Evolutionary conservation across 2,888 invertebrate genomes (phyloP), one percentile per base, ranked within the genome.

Genomic region (Xylophagus ater): DNA sequence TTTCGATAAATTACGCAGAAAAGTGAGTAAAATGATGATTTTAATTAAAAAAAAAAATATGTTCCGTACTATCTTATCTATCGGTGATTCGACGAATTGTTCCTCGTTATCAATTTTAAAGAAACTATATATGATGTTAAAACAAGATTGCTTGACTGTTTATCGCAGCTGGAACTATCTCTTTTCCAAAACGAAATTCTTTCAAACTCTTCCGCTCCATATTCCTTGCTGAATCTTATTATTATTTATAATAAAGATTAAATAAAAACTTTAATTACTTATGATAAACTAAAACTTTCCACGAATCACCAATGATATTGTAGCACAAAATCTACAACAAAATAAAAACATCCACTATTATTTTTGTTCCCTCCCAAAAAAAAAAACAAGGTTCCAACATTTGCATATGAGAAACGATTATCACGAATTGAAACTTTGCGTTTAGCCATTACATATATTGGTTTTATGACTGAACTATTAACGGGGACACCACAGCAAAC

Each of bases 381-480:
- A 24, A 8, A 24, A 35, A 45, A 43, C 52, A 45, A 80, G 80
- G 80, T 92, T 4, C 94, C 94, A 14, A 94, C 94, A 0, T 96
- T 96, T 56, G 93, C 94, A 0, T 94, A 94, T 60, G 94, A 96
- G 64, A 94, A 94, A 62, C 77, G 93, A 0, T 72, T 96, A 2
- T 94, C 93, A 0, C 78, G 94, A 47, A 94, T 96, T 56, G 94
- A 96, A 67, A 96, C 94, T 0, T 71, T 96, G 0, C 77, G 93
- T 0, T 68, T 96, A 53, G 94, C 94, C 37, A 93, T 94, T 54
- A 93, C 90, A 0, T 96, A 96, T 68, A 96, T 96, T 55, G 82
- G 87, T 46, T 96, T 94, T 66, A 94, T 96, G 94, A 80, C 86
- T 19, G 93, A 94, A 56, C 69, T 94, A 5, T 67, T 89, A 10